A percentile compares a stretch with the other conserved stretches of the same genome.
These are phyloP conservation scores for Desmodus rotundus DNA, from an alignment of 2,113 vertebrate genomes.

Conservation along the genomic window DNA sequence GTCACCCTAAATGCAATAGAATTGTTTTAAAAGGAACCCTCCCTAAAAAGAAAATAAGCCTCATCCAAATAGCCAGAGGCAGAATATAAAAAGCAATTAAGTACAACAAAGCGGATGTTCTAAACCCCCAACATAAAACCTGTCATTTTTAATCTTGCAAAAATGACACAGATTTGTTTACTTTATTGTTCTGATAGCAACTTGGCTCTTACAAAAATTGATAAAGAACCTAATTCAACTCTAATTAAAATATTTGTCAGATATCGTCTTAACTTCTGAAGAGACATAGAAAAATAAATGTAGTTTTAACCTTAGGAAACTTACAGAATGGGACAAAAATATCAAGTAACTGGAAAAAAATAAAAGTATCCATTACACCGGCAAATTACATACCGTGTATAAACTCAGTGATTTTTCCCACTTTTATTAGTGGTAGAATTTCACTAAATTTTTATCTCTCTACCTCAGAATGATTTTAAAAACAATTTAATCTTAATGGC, in stretches of 20 bases:
- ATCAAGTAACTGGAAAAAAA: neutral
- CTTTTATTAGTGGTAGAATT: neutral
- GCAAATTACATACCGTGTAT: neutral
- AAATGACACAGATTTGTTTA: neutral
- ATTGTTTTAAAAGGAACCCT: neutral
- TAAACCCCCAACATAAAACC: neutral
- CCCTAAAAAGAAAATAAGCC: neutral
- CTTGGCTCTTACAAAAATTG: neutral
- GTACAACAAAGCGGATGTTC: neutral
- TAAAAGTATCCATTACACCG: neutral
- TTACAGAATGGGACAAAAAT: neutral
- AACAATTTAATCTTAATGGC: neutral
- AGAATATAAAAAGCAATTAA: neutral
- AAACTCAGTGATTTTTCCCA: neutral
- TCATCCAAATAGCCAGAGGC: neutral
- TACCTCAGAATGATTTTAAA: neutral
- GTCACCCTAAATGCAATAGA: neutral
- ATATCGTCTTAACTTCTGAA: neutral
- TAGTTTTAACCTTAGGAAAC: neutral
- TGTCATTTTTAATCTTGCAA: slow-evolving; percentile 13
- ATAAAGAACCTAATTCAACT: neutral
- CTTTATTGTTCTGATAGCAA: neutral
- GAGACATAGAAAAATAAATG: neutral
- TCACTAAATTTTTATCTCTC: neutral
- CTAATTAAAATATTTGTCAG: slow-evolving; percentile 3